Conservation (phyloP, 1,140 invertebrate species). For the Bombus huntii region DNA sequence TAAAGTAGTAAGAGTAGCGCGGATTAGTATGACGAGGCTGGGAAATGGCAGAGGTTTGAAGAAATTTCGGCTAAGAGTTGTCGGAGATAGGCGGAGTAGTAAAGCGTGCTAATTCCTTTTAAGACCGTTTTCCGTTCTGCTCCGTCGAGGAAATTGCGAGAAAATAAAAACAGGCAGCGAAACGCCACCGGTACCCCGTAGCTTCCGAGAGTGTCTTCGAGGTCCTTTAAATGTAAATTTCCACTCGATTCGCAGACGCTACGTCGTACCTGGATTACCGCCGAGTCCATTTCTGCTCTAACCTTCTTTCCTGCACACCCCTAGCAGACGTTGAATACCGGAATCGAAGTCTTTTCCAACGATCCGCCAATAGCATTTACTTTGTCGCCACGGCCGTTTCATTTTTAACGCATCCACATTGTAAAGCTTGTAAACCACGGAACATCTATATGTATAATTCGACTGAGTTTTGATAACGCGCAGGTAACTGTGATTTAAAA, state of each 20-base stretch:
- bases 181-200: conserved; percentile 42
- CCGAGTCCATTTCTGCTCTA: conserved; percentile 11
- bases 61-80: conserved; percentile 47
- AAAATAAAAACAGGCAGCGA: conserved; percentile 76
- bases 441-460: not conserved
- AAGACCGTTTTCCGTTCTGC: conserved; percentile 75
- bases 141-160: conserved; percentile 76
- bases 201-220: conserved; percentile 63
- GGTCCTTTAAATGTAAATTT: conserved; percentile 77
- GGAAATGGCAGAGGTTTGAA: conserved; percentile 4
- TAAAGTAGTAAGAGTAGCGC: not conserved
- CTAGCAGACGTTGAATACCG: not conserved
- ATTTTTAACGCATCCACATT: not conserved
- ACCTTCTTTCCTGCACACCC: not conserved
- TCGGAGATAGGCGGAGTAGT: conserved; percentile 64
- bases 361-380: not conserved
- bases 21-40: not conserved
- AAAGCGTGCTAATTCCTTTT: conserved; percentile 78
- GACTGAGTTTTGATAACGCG: not conserved
- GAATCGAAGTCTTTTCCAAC: conserved; percentile 23
- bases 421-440: not conserved
- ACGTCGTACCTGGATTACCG: conserved; percentile 58
- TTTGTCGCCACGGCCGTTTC: not conserved
- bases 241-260: conserved; percentile 64
- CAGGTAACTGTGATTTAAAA: conserved; percentile 53